Evolutionary conservation across 2,888 invertebrate species (phyloP).

Genomic region (Apomyelois bistriatella): DNA sequence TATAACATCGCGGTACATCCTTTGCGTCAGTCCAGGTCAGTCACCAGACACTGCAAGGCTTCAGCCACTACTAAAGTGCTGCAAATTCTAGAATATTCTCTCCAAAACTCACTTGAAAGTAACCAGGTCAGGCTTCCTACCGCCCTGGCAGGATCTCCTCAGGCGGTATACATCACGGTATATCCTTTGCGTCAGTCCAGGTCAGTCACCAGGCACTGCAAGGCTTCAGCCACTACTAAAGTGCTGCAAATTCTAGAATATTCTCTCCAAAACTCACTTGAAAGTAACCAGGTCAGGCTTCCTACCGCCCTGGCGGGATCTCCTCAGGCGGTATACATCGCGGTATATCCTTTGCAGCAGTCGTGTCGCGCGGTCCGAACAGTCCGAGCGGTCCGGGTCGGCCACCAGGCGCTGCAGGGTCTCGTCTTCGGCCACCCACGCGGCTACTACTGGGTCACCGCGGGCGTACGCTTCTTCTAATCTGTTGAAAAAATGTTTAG

Average conservation of each 20-base stretch:
- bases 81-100: no score
- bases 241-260: no score
- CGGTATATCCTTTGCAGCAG: constrained; percentile 92
- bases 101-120: no score
- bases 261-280: constrained; percentile 89
- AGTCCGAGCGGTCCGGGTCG: constrained; percentile 56
- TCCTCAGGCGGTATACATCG: constrained; percentile 94
- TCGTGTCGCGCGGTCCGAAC: constrained; percentile 87
- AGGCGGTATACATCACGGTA: constrained; percentile 95
- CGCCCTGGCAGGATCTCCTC: no score
- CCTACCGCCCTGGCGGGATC: constrained; percentile 91
- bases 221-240: constrained; percentile 91
- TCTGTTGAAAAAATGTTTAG: constrained; percentile 42
- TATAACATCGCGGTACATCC: constrained; percentile 95
- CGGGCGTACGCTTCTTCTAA: constrained; percentile 91
- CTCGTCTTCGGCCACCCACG: constrained; percentile 93
- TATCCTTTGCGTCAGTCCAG: no score
- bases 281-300: constrained; percentile 95
- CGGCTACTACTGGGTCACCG: constrained; percentile 90
- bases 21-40: no score
- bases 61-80: no score
- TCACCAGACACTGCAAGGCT: no score
- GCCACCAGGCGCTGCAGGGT: constrained; percentile 87
- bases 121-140: no score
- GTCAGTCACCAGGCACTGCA: no score